Conservation (phyloP, 2,797 vertebrate genomes). For the Trachops cirrhosus region DNA sequence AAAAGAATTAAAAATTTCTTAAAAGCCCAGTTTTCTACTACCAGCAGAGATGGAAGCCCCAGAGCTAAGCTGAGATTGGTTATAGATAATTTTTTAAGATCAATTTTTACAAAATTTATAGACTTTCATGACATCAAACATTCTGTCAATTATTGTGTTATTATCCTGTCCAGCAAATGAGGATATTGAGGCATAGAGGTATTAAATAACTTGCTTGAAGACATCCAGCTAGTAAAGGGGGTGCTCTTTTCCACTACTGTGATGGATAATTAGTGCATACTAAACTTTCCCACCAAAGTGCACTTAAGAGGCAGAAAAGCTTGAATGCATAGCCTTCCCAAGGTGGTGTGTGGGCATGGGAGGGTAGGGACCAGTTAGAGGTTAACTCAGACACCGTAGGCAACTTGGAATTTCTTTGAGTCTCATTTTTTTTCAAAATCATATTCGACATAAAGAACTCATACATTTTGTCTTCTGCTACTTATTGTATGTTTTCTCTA, state of each 20-base stretch:
- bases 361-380: background rate
- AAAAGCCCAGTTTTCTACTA: background rate
- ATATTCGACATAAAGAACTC: background rate
- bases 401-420: background rate
- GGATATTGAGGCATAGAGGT: background rate
- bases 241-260: background rate
- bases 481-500: background rate
- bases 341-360: background rate
- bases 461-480: background rate
- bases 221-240: background rate
- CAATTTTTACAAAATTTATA: background rate
- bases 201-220: background rate
- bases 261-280: background rate
- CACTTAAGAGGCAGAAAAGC: background rate
- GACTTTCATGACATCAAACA: background rate
- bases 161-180: background rate
- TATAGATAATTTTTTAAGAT: conserved; percentile 7
- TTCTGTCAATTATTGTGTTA: background rate
- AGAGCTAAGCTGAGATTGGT: background rate
- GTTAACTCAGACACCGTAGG: background rate
- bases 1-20: no score
- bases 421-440: background rate
- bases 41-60: background rate
- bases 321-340: background rate
- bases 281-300: background rate